Conservation (phyloP, 2,888 invertebrate species). For the Atherix ibis region DNA sequence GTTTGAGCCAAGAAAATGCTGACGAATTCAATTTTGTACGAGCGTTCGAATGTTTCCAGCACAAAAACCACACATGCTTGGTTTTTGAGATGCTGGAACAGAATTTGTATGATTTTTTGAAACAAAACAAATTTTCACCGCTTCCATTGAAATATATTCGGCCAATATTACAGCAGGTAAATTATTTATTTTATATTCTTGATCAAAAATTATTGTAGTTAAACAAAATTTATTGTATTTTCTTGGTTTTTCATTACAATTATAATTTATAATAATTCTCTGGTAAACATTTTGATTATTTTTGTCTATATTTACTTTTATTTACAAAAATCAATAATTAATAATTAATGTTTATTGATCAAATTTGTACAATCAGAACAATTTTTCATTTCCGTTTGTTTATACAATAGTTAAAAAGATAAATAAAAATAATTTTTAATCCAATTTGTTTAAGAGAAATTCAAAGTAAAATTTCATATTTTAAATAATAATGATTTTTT, state of each 20-base stretch:
- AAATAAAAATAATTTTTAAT: too few species aligned
- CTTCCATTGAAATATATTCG: slow-evolving; percentile 95
- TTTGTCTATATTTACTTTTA: neutral
- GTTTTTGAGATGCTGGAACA: slow-evolving; percentile 99
- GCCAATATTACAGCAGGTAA: slow-evolving; percentile 96
- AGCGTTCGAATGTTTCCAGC: slow-evolving; percentile 99
- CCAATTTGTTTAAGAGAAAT: too few species aligned
- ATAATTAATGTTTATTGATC: neutral
- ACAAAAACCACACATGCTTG: slow-evolving; percentile 97
- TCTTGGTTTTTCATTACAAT: neutral
- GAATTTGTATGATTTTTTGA: slow-evolving; percentile 98
- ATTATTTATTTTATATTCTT: too few species aligned
- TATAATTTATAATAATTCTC: too few species aligned
- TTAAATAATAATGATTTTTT: neutral
- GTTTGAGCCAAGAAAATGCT: slow-evolving; percentile 91
- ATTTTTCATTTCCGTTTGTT: too few species aligned
- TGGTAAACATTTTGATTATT: neutral
- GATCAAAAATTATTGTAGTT: neutral
- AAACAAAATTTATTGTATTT: neutral
- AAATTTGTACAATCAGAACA: too few species aligned
- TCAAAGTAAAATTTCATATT: neutral
- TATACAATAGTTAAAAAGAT: too few species aligned
- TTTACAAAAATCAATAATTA: neutral
- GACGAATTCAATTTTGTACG: slow-evolving; percentile 99
- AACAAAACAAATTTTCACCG: slow-evolving; percentile 99